Evolutionary conservation across 1,140 invertebrate genomes (phyloP), one percentile per base, ranked within the genome.

Genomic region (Drosophila sechellia): DNA sequence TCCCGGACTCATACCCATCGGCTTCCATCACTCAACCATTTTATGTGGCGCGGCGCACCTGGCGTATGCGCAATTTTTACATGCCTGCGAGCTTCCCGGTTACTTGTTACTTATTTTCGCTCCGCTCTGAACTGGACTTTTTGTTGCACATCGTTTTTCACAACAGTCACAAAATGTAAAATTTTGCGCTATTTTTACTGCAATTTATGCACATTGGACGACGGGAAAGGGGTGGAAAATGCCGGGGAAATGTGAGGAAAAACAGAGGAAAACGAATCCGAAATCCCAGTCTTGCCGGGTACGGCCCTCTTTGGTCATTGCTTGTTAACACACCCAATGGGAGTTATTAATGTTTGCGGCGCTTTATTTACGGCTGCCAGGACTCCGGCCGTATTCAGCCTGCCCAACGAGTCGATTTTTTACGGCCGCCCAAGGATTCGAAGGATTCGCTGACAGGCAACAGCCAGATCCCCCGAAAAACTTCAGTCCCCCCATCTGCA

Each of bases 251-350:
- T 13, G 37, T 6, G 25, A 1, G n/a, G 12, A 17, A 20, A 25
- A 22, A 6, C 42, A 56, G 70, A 61, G 58, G 72, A 66, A 50
- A 78, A 72, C 65, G 70, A 54, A 78, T 68, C 53, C 69, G 60
- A 81, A 86, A 87, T 86, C 78, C 75, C 77, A 75, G 83, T 20
- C 39, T 43, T 39, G 49, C 31, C 45, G 57, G 49, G 37, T 17
- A 42, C 60, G 75, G 70, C 83, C 83, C 79, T 60, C 61, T 83
- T 89, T 89, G 83, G 83, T 89, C 83, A 87, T 87, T 87, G 83
- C 83, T 86, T 87, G 83, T 87, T 87, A 87, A 87, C 83, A 87
- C 83, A 87, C 83, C 83, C 83, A 87, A 89, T 79, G 83, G 83
- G 83, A 87, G 83, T 87, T 87, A 87, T 87, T 87, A 87, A 87